Base-by-base conservation (phyloP, 2,888 invertebrate species). In the Pseudanteris insignis region DNA sequence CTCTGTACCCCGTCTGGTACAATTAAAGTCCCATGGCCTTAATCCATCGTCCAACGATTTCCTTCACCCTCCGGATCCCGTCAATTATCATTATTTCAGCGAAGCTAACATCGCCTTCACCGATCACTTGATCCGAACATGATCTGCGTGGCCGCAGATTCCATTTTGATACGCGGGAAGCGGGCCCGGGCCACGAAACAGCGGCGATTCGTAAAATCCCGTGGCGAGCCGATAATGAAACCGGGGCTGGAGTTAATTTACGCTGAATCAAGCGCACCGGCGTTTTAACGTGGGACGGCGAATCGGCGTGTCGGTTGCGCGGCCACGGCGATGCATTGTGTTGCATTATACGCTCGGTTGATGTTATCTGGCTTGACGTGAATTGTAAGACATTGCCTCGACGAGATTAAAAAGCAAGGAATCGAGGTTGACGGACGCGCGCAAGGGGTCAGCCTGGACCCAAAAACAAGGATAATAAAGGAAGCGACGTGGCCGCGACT, bases 291-390 rank as follows among this genome's bases (percentile, higher is more conserved):
- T 63, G 55, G 64, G 65, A 64, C 48, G 63, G 60, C 53, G 53
- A 58, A 51, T 47, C 41, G 44, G 47, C 50, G 55, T 43, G 36
- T 24, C 54, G 38, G 29, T 46, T 43, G 43, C 47, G 47, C 37
- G 28, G 48, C 29, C 40, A 54, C 57, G 51, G 51, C 57, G 55
- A 63, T 60, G 64, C 67, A 71, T 75, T 76, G 72, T 76, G 72
- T 76, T 71, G 73, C 72, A 59, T 65, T 69, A 66, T 72, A 66
- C 64, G 55, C 70, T 60, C 69, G 59, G 53, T 64, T 65, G 75
- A 77, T 77, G 70, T 73, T 76, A 77, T 77, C 77, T 71, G 63
- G 41, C 68, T 67, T 73, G 74, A 76, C 73, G 72, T 75, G 76
- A 74, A 75, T 76, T 74, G 75, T 74, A 76, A 73, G 72, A 75